Conservation (phyloP, 2,113 vertebrate species). For the Sarotherodon lohbergeri region DNA sequence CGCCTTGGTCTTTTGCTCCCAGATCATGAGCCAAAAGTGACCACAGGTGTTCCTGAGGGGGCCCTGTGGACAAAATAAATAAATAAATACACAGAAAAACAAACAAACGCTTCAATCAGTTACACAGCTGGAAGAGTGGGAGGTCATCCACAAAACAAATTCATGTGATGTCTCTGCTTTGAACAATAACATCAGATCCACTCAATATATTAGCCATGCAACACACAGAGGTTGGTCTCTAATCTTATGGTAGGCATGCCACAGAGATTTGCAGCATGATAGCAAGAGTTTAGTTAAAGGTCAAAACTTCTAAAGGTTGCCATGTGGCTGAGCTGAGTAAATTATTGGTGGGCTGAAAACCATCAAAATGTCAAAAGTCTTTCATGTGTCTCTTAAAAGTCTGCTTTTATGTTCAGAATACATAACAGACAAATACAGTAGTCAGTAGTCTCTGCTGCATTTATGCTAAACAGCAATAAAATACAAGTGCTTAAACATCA, state of each 20-base stretch:
- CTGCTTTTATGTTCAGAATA: neutral
- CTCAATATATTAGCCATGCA: neutral
- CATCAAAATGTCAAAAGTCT: neutral
- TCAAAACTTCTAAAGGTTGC: neutral
- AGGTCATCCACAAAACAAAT: neutral
- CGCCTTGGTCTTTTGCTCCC: constrained; percentile 94
- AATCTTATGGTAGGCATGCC: neutral
- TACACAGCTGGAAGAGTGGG: neutral
- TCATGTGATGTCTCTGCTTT: neutral
- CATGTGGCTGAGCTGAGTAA: neutral
- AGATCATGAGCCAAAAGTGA: constrained; percentile 99
- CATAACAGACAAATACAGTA: neutral
- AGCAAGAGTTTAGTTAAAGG: neutral
- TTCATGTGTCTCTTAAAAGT: neutral
- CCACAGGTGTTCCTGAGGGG: constrained; percentile 94
- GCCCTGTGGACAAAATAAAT: constrained; percentile 72
- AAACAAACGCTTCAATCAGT: neutral
- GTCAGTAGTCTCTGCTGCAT: neutral
- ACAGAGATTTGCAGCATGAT: neutral
- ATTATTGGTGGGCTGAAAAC: neutral
- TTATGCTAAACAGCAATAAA: neutral
- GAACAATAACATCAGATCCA: neutral
- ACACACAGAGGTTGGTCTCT: neutral
- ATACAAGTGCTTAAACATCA: neutral
- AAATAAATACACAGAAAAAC: neutral